A percentile compares a stretch with the other conserved stretches of the same genome.
Evolutionary conservation across 2,113 vertebrate genomes (phyloP).

Genomic region (Muntiacus reevesi): DNA sequence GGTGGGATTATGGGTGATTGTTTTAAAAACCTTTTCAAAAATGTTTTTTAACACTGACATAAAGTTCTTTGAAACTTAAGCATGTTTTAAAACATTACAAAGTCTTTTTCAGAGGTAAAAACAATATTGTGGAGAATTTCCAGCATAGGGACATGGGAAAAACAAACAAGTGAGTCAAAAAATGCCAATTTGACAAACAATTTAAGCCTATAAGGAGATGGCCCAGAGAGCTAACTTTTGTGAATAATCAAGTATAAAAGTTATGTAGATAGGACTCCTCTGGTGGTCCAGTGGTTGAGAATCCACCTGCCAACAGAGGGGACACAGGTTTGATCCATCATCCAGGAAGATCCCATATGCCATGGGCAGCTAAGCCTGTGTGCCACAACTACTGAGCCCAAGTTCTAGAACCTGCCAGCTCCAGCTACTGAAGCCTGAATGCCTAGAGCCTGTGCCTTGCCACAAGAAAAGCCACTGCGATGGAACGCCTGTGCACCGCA

Average conservation of each 20-base stretch:
- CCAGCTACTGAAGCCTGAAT: background rate
- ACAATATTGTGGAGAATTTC: background rate
- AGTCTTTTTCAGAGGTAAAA: conserved; percentile 5
- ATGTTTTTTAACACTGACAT: conserved; percentile 26
- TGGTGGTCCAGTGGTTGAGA: background rate
- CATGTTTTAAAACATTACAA: conserved; percentile 39
- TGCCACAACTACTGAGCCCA: background rate
- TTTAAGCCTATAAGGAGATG: background rate
- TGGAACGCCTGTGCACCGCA: background rate
- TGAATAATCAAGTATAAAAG: background rate
- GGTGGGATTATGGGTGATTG: background rate
- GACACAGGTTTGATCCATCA: background rate
- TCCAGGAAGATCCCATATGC: background rate
- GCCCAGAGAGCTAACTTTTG: background rate
- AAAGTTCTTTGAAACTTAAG: conserved; percentile 49
- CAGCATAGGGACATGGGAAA: background rate
- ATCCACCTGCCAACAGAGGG: background rate
- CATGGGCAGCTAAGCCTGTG: background rate
- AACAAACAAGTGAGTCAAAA: background rate
- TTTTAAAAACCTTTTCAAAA: conserved; percentile 43
- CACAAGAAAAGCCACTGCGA: background rate
- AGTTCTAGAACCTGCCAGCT: rapidly evolving
- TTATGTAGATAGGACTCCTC: background rate
- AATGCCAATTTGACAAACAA: background rate
- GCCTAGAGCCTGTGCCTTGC: background rate